Evolutionary conservation across 2,113 vertebrate genomes (phyloP).

Genomic region (Embiotoca jacksoni): DNA sequence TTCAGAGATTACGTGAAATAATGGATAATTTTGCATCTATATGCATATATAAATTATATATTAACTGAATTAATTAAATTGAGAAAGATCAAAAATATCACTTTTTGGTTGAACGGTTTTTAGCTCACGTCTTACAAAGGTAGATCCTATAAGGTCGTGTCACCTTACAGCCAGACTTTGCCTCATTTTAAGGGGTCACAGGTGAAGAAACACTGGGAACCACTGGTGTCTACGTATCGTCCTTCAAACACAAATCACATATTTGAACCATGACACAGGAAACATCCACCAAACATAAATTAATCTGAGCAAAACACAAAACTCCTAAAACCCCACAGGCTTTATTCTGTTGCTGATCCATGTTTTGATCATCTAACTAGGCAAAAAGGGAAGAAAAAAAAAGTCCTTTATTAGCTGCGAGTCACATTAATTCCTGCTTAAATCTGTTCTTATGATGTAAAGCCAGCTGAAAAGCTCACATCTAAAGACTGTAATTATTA

Average conservation of each 20-base stretch:
- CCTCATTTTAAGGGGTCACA: conserved; percentile 4
- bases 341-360: background rate
- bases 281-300: too few species aligned
- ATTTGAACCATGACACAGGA: too few species aligned
- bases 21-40: background rate
- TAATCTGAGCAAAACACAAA: background rate
- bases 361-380: background rate
- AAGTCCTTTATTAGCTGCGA: conserved; percentile 8
- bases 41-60: background rate
- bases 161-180: too few species aligned
- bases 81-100: background rate
- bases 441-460: conserved; percentile 10
- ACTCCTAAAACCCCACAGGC: background rate
- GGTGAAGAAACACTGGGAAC: background rate
- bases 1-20: background rate
- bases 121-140: background rate
- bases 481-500: conserved; percentile 23
- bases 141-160: background rate
- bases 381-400: background rate
- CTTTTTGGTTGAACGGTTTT: background rate
- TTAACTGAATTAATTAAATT: background rate
- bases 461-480: conserved; percentile 8
- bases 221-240: too few species aligned
- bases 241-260: too few species aligned
- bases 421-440: conserved; percentile 7